A percentile compares a stretch with the other conserved stretches of the same genome.
These are phyloP conservation scores for Leptogaster cylindrica DNA, from an alignment of 2,888 invertebrate species.

Conservation along the genomic window DNA sequence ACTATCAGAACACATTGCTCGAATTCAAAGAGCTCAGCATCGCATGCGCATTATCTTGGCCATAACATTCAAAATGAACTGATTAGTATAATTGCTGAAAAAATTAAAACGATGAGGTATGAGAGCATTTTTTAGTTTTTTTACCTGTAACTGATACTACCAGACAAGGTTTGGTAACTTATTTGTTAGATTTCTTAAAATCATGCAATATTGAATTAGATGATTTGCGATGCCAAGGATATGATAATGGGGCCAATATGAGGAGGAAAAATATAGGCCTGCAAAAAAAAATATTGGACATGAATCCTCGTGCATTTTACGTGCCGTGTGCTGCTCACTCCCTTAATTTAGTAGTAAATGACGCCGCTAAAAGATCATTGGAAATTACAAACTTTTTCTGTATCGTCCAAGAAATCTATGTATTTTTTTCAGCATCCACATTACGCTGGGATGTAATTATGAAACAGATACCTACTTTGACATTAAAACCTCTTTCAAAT, in stretches of 20 bases:
- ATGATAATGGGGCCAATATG: conserved; percentile 53
- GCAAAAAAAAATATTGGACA: conserved; percentile 50
- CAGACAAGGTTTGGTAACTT: conserved; percentile 34
- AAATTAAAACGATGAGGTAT: not conserved
- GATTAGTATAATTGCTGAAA: not conserved
- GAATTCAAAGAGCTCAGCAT: not conserved
- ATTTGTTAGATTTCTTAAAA: conserved; percentile 28
- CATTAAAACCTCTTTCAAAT: conserved; percentile 29
- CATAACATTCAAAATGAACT: conserved; percentile 7
- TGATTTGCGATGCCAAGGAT: conserved; percentile 50
- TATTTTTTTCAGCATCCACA: conserved; percentile 50
- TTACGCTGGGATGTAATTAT: conserved; percentile 46
- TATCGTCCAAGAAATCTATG: conserved; percentile 50
- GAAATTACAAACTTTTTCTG: conserved; percentile 49
- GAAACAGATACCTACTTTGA: conserved; percentile 29
- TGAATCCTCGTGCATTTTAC: conserved; percentile 50
- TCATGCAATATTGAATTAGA: not conserved
- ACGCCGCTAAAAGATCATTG: conserved; percentile 49
- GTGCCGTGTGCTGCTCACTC: conserved; percentile 51
- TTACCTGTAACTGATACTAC: not conserved
- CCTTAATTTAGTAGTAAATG: conserved; percentile 53
- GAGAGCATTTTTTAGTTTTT: conserved; percentile 26
- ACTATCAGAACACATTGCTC: not conserved
- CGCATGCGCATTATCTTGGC: conserved; percentile 6
- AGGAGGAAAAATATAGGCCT: conserved; percentile 50